Conservation (phyloP, 1,140 invertebrate species). For the Thrips palmi region DNA sequence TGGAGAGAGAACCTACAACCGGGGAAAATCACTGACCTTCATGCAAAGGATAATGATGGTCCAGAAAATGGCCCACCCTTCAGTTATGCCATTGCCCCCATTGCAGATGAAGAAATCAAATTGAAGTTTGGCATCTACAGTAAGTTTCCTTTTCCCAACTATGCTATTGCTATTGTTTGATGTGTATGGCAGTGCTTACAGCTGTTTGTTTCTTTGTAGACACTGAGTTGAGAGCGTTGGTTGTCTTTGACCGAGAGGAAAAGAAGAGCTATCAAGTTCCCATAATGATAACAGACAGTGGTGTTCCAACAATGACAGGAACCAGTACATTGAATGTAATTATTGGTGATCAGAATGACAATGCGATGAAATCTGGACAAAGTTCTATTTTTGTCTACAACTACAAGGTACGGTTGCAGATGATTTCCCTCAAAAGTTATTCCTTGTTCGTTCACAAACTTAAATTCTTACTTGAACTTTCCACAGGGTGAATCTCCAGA, state of each 20-base stretch:
- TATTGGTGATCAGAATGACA: conserved; percentile 84
- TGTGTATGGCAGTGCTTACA: conserved; percentile 1
- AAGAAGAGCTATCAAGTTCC: conserved; percentile 72
- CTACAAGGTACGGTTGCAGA: conserved; percentile 39
- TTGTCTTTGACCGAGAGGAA: conserved; percentile 73
- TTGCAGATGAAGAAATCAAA: conserved; percentile 43
- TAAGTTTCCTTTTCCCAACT: conserved; percentile 19
- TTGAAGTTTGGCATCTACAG: conserved; percentile 48
- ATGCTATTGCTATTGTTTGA: conserved; percentile 10
- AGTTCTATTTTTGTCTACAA: conserved; percentile 86
- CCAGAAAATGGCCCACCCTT: conserved; percentile 67
- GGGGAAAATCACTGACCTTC: conserved; percentile 44
- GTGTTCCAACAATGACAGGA: conserved; percentile 44
- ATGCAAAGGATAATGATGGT: conserved; percentile 62
- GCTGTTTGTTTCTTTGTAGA: conserved; percentile 15
- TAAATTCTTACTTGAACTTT: conserved; percentile 3
- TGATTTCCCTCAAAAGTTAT: neutral
- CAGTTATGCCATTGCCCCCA: conserved; percentile 44
- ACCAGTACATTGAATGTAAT: conserved; percentile 64
- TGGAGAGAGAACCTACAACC: conserved; percentile 61
- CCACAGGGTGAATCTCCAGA: conserved; percentile 42
- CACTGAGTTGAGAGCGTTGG: conserved; percentile 32
- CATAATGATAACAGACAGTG: conserved; percentile 71
- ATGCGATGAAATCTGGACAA: conserved; percentile 56
- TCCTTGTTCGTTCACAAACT: neutral